These are phyloP conservation scores for Plemyria rubiginata DNA, from an alignment of 2,888 invertebrate genomes.

Conservation along the genomic window DNA sequence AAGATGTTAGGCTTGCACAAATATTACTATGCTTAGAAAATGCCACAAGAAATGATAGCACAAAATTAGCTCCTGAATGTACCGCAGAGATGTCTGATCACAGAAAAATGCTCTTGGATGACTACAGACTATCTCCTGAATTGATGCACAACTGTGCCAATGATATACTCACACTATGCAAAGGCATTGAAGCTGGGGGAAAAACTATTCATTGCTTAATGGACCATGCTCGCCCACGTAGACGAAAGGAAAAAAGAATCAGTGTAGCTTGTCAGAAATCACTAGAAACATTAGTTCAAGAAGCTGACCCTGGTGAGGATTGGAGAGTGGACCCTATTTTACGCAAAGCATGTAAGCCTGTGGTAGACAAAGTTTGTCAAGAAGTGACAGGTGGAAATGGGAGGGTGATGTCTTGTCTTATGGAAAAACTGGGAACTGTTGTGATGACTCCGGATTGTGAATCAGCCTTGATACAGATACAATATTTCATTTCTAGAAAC, in stretches of 20 bases:
- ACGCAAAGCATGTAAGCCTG: slow-evolving; percentile 93
- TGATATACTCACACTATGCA: slow-evolving; percentile 92
- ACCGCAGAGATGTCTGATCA: slow-evolving; percentile 95
- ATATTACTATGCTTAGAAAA: slow-evolving; percentile 97
- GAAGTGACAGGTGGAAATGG: slow-evolving; percentile 91
- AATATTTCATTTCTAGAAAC: slow-evolving; percentile 98
- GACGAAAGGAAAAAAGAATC: slow-evolving; percentile 87
- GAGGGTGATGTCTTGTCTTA: slow-evolving; percentile 95
- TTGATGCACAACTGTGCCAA: slow-evolving; percentile 93
- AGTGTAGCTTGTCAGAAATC: slow-evolving; percentile 90
- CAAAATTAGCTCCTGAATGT: slow-evolving; percentile 91
- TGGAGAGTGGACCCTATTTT: slow-evolving; percentile 97
- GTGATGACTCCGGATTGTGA: slow-evolving; percentile 96
- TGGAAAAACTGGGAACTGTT: slow-evolving; percentile 94
- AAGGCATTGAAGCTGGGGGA: slow-evolving; percentile 90
- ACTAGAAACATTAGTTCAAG: slow-evolving; percentile 91
- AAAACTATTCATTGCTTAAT: slow-evolving; percentile 98
- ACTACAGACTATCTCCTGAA: slow-evolving; percentile 97
- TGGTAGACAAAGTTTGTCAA: slow-evolving; percentile 91
- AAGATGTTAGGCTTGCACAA: slow-evolving; percentile 93
- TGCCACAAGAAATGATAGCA: slow-evolving; percentile 88
- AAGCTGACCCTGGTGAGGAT: slow-evolving; percentile 97
- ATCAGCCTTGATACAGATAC: slow-evolving; percentile 95
- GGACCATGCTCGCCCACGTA: slow-evolving; percentile 91
- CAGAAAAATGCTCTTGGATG: slow-evolving; percentile 95